Evolutionary conservation across 2,888 invertebrate species (phyloP), one percentile per base, ranked within the genome.

Genomic region (Heteromurus nitidus): DNA sequence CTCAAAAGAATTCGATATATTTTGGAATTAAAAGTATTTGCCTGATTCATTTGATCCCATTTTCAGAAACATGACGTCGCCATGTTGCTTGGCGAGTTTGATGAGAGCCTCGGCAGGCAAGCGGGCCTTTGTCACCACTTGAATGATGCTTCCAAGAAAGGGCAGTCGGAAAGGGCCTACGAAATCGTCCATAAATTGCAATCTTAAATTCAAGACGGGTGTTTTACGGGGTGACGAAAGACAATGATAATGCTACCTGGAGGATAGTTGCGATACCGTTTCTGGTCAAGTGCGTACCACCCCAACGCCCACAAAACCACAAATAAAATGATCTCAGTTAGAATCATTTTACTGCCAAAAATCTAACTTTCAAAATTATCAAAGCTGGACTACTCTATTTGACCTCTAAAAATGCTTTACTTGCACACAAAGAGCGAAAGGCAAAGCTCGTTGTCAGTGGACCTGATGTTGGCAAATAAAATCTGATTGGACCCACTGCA

Each of bases 21-120:
- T n/a, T 50, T 47, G 18, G n/a, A 28, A 11, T n/a, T 11, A 30
- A 30, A 31, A 18, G n/a, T n/a, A n/a, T n/a, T 42, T 65, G 53
- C 68, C 68, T n/a, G 55, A 1, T 9, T 74, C 74, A 1, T 13
- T 16, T 24, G 0, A 9, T 9, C 74, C 74, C 53, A 75, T 18
- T 18, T 65, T 75, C 0, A 75, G 3, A n/a, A 75, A 75, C 65
- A 55, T 65, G 0, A 75, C 26, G 42, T 65, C 74, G n/a, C 74
- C 74, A 50, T 75, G 67, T 22, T 20, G 31, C 3, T 75, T 31
- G 0, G 42, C 60, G 5, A 75, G 53, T 18, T 75, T 53, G 18
- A 11, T 24, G 11, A 65, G 55, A 1, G 65, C 36, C n/a, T 18
- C 18, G 0, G 22, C 26, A n/a, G 74, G 74, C 30, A 11, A 28